Percentiles rank a stretch among this genome's conserved stretches.
Conservation (phyloP, 1,140 invertebrate species). For the Hetaerina americana region DNA sequence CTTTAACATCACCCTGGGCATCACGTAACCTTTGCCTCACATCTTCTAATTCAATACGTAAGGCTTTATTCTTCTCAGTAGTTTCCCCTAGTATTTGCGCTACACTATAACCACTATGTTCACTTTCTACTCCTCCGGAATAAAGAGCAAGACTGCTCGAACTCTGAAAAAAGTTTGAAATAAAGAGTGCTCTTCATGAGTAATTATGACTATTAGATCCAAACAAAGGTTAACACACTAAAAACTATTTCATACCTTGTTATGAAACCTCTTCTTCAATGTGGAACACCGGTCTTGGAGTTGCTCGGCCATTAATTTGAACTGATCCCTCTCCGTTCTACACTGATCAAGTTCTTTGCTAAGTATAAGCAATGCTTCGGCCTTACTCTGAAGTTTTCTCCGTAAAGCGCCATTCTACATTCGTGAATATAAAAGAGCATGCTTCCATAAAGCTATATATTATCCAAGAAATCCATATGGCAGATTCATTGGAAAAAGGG, state of each 20-base stretch:
- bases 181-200: not conserved
- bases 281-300: slow-evolving; percentile 47
- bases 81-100: not conserved
- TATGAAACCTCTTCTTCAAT: slow-evolving; percentile 27
- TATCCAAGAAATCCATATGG: no score
- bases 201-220: not conserved
- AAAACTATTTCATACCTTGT: slow-evolving; percentile 5
- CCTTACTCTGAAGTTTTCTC: slow-evolving; percentile 65
- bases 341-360: slow-evolving; percentile 65
- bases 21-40: slow-evolving; percentile 55
- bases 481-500: no score
- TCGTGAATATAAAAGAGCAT: no score
- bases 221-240: not conserved
- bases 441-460: no score
- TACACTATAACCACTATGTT: not conserved
- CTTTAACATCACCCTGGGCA: slow-evolving; percentile 57
- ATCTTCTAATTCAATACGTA: slow-evolving; percentile 53
- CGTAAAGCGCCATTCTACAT: slow-evolving; percentile 41
- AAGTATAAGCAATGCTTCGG: slow-evolving; percentile 60
- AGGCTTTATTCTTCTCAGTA: slow-evolving; percentile 47
- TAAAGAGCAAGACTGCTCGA: not conserved
- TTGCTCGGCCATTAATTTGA: slow-evolving; percentile 69
- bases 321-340: slow-evolving; percentile 63
- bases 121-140: not conserved
- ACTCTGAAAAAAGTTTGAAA: not conserved